Conservation (phyloP, 2,797 vertebrate species). For the Tolypeutes matacus region DNA sequence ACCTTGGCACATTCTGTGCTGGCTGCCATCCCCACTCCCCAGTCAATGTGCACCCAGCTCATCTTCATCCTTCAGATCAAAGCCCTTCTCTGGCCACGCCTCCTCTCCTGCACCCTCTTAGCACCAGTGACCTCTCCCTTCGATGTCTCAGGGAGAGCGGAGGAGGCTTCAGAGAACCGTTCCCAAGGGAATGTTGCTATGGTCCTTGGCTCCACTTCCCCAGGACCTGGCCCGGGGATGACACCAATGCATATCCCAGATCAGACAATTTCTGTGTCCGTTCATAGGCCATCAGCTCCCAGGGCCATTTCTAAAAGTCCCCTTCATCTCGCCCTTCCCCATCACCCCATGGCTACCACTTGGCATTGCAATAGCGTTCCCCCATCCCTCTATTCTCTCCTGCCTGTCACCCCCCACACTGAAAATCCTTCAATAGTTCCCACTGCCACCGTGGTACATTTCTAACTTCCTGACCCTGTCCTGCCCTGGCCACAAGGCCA, state of each 20-base stretch:
- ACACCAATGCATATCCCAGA: not conserved
- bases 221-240: not conserved
- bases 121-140: not conserved
- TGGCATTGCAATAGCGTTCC: rapidly evolving
- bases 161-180: too few relatives aligned
- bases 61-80: not conserved
- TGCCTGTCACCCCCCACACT: not conserved
- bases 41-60: not conserved
- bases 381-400: not conserved
- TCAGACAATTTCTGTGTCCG: not conserved
- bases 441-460: not conserved
- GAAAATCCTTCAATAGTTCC: not conserved
- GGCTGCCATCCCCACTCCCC: not conserved
- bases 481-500: not conserved
- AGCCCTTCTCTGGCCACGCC: too few relatives aligned
- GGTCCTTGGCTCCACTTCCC: not conserved
- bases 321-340: not conserved
- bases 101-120: too few relatives aligned
- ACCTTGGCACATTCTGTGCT: not conserved
- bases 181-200: not conserved
- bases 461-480: not conserved
- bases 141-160: not conserved
- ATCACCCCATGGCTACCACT: not conserved
- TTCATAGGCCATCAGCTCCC: not conserved
- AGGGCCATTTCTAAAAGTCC: not conserved